Evolutionary conservation across 2,888 invertebrate genomes (phyloP).

Genomic region (Halictus quadricinctus): DNA sequence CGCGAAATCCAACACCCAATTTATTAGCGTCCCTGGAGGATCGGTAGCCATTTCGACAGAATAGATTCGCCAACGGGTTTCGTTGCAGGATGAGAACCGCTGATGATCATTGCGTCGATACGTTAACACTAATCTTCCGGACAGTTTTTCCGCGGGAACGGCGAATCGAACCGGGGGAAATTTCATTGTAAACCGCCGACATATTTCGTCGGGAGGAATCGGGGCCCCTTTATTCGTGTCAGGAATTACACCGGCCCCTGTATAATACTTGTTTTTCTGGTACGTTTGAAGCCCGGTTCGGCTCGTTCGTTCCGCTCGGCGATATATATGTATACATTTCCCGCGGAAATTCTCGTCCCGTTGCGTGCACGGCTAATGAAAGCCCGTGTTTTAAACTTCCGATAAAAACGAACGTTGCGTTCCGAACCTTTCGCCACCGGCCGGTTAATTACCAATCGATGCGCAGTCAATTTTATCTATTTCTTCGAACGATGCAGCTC

Average conservation of each 20-base stretch:
- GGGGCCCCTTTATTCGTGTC: not conserved
- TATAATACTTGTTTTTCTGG: slow-evolving; percentile 20
- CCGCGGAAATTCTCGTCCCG: not conserved
- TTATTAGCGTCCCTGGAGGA: not conserved
- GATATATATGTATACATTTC: not conserved
- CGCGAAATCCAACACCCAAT: not conserved
- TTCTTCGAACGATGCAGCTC: not conserved
- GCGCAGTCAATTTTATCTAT: not conserved
- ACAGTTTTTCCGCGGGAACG: not conserved
- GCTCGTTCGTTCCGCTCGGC: not conserved
- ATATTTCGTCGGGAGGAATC: slow-evolving; percentile 7
- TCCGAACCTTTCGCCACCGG: not conserved
- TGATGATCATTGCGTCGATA: not conserved
- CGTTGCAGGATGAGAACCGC: not conserved
- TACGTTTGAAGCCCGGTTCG: not conserved
- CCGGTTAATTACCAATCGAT: not conserved
- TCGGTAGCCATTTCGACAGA: not conserved
- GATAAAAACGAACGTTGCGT: not conserved
- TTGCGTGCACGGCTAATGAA: not conserved
- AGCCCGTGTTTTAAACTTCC: slow-evolving; percentile 17
- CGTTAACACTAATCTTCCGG: slow-evolving; percentile 6
- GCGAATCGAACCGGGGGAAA: not conserved
- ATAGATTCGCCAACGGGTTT: not conserved
- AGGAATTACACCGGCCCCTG: not conserved
- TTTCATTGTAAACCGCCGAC: not conserved